Base-by-base conservation (phyloP, 2,888 invertebrate species). In the Monochamus alternatus region DNA sequence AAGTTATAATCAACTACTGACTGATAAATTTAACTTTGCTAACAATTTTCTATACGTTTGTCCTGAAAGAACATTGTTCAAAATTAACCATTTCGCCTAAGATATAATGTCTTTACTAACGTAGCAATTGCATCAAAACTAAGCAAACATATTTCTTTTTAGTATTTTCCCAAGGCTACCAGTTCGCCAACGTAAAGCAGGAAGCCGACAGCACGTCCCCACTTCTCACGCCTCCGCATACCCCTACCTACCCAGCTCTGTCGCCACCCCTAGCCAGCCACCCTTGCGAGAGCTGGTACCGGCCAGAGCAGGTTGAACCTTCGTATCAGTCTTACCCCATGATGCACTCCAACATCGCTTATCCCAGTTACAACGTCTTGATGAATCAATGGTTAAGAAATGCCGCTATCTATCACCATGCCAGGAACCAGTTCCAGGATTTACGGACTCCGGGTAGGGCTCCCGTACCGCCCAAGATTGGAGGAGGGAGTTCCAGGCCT, bases 371-470 rank as follows among this genome's bases (percentile, higher is more conserved):
- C 84, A 87, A 76, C 89, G 90, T 93, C 85, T 87, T 95, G 47
- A 93, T 94, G 86, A 94, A 94, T 84, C 94, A 94, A 83, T 94
- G 94, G 94, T 91, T 95, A 78, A 91, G 94, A 85, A 94, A 92
- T 84, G 94, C 94, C 0, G 93, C 94, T 0, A 86, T 94, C 51
- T 94, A 94, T 83, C 94, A 94, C 77, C 94, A 94, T 78, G 85
- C 84, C n/a, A 84, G 86, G 73, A 80, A 81, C 44, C 86, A 86
- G 67, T 85, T 84, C 52, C 85, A 86, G 9, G 83, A 85, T 60
- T 70, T 85, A 69, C 76, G 82, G 32, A 69, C 81, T 4, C 84
- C 86, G 0, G 91, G 90, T 74, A 90, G 90, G 74, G 63, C 73
- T 52, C 91, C 89, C 82, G 72, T 90, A 66, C 92, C 93, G 62